Percentiles rank a stretch among this genome's conserved stretches.
phyloP scores from a whole-genome alignment of 2,797 vertebrate species.

The Gymnopithys bicolor region DNA sequence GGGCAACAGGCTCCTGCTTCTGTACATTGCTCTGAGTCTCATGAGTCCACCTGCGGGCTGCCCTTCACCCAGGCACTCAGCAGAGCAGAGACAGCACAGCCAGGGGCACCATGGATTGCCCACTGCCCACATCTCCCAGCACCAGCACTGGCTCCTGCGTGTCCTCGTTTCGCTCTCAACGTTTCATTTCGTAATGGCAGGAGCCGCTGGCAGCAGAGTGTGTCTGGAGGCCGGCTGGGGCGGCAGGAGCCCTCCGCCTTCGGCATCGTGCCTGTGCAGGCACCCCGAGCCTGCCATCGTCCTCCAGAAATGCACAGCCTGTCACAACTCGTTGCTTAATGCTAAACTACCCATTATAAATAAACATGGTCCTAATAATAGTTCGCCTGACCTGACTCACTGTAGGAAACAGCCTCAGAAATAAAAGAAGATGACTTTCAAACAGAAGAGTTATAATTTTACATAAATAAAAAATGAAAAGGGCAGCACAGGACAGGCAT shows the following conservation, averaged over 20 bases:
- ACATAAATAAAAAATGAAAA: slow-evolving; percentile 57
- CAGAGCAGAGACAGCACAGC: background rate
- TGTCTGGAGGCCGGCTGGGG: background rate
- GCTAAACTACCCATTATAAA: slow-evolving; percentile 70
- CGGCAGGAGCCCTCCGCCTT: background rate
- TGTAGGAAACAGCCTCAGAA: slow-evolving; percentile 56
- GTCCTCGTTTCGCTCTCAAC: background rate
- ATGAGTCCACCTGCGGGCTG: background rate
- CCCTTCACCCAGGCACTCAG: rapidly evolving
- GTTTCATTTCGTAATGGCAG: rapidly evolving
- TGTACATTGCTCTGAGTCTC: background rate
- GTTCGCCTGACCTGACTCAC: slow-evolving; percentile 63
- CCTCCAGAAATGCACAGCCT: slow-evolving; percentile 39
- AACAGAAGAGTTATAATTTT: slow-evolving; percentile 24
- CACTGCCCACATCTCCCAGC: rapidly evolving
- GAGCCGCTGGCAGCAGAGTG: background rate
- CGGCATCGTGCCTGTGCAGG: background rate
- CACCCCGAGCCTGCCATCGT: slow-evolving; percentile 9
- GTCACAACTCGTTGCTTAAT: slow-evolving; percentile 56
- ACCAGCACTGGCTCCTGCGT: rapidly evolving
- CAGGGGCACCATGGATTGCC: rapidly evolving
- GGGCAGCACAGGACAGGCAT: slow-evolving; percentile 18
- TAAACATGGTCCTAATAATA: slow-evolving; percentile 75
- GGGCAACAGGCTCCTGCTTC: background rate
- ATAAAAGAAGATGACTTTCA: slow-evolving; percentile 58